Evolutionary conservation across 2,113 vertebrate genomes (phyloP), one percentile per base, ranked within the genome.

Genomic region (Podarcis muralis): DNA sequence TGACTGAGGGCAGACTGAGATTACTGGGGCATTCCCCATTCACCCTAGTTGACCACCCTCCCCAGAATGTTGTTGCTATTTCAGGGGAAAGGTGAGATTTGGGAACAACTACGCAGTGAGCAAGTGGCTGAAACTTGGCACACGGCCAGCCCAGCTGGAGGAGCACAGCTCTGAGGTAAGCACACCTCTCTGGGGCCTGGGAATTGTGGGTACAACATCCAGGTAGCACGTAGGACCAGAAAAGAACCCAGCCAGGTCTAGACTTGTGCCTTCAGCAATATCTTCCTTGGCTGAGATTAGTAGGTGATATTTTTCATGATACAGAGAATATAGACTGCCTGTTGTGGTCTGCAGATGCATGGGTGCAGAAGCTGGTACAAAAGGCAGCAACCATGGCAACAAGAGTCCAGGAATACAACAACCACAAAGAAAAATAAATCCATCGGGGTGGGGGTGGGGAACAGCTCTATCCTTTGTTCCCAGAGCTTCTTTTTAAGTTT

Each of bases 81-180:
- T 27, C 81, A 85, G 71, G 71, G 35, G n/a, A 20, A 93, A 93
- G 66, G 90, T 77, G 71, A 93, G 94, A 65, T 94, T 91, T 87
- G 95, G 93, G 76, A 97, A 96, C 86, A 95, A 95, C 86, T 97
- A 97, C 27, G 93, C 94, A 22, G 95, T 95, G 48, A 90, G 92
- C 91, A 97, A 96, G 69, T 90, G 93, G 90, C 91, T 97, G 95
- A 97, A 97, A 89, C 6, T 84, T 0, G 89, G 93, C 2, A 96
- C 95, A n/a, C 94, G 90, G 87, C 93, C 89, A 68, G 97, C 96
- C 1, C 94, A 97, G n/a, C 94, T 97, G 91, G 97, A 97, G 92
- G 96, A 35, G 37, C 30, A 94, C 8, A 96, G 93, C 85, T 98
- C 97, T 0, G 97, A 97, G 85, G 95, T 95, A 87, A 85, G 84